Base-by-base conservation (phyloP, 2,888 invertebrate species). In the Brachylomia viminalis region DNA sequence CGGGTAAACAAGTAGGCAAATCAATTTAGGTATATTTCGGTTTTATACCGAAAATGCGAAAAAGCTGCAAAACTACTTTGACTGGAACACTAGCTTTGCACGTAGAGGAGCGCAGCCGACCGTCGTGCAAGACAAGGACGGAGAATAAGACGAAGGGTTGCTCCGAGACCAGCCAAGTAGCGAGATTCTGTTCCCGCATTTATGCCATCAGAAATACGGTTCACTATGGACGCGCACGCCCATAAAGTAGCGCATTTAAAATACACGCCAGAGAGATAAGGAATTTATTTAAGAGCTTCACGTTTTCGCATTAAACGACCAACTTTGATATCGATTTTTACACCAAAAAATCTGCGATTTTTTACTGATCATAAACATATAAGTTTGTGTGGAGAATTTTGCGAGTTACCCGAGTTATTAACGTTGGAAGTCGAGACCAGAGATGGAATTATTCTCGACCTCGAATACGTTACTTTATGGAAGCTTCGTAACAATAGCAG, bases 141-240 rank as follows among this genome's bases (percentile, higher is more conserved):
- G 96, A 94, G 95, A 96, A 96, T 95, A 97, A 97, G 96, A 97
- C 96, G 97, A 97, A 97, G 97, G 97, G 97, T 96, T 96, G 96
- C 96, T 96, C 94, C 88, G 96, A 96, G 96, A 96, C 96, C 92
- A 89, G 91, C 82, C 92, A 95, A 95, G 96, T 92, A 95, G 87
- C 87, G 92, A 90, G 92, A 95, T 96, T 93, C 92, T 88, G 86
- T 84, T 82, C 85, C 74, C 90, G 74, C 79, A 86, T 83, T 87
- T 85, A 87, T 87, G 87, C 86, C 86, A 62, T 77, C 84, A 89
- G 89, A 92, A 95, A 95, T 92, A 90, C 93, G 82, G 89, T 95
- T 86, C 94, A 92, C 93, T 92, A 95, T 96, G 90, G 91, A 87
- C 95, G 93, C 87, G 94, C 94, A 90, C 92, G 95, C 85, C 91